A percentile compares a stretch with the other conserved stretches of the same genome.
phyloP scores from a whole-genome alignment of 2,113 vertebrate species.

The Oxyruncus cristatus region DNA sequence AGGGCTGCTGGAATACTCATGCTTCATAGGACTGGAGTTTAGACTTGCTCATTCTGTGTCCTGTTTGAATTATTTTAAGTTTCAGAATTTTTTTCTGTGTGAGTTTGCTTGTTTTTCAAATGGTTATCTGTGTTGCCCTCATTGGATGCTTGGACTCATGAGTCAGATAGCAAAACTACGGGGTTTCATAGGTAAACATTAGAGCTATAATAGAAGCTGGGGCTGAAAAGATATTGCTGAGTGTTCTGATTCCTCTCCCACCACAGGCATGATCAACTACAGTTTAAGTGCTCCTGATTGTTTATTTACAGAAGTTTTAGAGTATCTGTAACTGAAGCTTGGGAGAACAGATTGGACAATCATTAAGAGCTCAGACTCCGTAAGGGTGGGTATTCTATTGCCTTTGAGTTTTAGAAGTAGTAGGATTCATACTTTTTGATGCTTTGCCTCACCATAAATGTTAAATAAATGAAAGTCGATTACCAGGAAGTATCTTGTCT shows the following conservation, averaged over 20 bases:
- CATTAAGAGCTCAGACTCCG: background rate
- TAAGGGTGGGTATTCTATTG: background rate
- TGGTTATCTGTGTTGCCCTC: background rate
- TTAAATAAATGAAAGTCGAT: background rate
- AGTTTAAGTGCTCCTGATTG: background rate
- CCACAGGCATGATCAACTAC: background rate
- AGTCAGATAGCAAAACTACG: background rate
- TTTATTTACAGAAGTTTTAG: background rate
- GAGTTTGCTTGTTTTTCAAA: background rate
- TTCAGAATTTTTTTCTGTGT: rapidly evolving
- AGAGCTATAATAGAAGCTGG: background rate
- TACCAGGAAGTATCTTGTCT: background rate
- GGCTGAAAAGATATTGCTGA: background rate
- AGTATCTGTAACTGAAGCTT: background rate
- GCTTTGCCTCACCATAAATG: background rate
- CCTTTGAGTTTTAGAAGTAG: background rate
- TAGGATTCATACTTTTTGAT: background rate
- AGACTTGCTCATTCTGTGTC: background rate
- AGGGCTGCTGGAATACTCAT: background rate
- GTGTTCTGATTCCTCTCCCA: background rate
- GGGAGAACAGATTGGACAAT: background rate
- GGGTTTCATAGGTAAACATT: background rate
- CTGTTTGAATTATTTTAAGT: background rate
- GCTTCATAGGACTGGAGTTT: background rate
- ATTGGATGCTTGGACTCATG: background rate